Percentiles rank a stretch among this genome's conserved stretches.
Conservation (phyloP, 2,888 invertebrate species). For the Pantelozetes paolii region DNA sequence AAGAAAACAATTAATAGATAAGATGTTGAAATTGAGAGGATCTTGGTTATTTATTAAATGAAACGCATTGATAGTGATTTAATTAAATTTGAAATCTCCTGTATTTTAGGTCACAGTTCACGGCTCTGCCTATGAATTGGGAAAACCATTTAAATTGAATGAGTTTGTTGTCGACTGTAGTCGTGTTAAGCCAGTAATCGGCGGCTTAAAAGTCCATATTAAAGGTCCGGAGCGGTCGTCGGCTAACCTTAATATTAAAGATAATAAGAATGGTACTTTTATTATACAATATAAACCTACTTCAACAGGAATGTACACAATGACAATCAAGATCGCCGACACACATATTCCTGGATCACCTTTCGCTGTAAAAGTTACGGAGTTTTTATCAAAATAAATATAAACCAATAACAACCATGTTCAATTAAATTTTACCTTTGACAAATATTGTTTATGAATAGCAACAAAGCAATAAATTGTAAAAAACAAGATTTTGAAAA, state of each 20-base stretch:
- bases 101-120: conserved; percentile 29
- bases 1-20: too few species aligned
- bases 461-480: too few species aligned
- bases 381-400: conserved; percentile 38
- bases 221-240: conserved; percentile 33
- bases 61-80: too few species aligned
- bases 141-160: conserved; percentile 33
- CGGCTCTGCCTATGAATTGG: conserved; percentile 31
- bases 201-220: conserved; percentile 35
- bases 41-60: too few species aligned
- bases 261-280: conserved; percentile 41
- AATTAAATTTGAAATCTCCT: too few species aligned
- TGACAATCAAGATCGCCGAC: conserved; percentile 37
- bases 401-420: too few species aligned
- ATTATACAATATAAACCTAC: conserved; percentile 38
- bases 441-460: too few species aligned
- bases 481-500: too few species aligned
- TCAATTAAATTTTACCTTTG: too few species aligned
- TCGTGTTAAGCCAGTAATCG: conserved; percentile 23
- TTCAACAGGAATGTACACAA: conserved; percentile 36
- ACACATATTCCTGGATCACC: conserved; percentile 39
- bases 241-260: conserved; percentile 32
- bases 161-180: conserved; percentile 38
- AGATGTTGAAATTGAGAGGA: too few species aligned
- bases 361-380: conserved; percentile 34